phyloP scores from a whole-genome alignment of 2,113 vertebrate genomes.

The Chloroceryle aenea region DNA sequence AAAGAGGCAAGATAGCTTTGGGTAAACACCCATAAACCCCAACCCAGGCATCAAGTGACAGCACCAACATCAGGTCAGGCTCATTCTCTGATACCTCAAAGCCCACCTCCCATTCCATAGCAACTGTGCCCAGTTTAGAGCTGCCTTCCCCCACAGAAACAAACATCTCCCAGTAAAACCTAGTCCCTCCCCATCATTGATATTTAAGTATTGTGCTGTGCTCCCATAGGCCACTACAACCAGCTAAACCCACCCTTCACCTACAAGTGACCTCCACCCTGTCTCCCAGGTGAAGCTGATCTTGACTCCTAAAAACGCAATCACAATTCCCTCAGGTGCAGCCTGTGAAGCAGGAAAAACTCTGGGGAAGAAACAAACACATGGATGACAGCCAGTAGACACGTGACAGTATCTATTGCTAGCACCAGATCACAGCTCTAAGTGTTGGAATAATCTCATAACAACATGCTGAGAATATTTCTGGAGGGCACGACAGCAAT shows the following conservation, averaged over 20 bases:
- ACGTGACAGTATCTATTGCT: neutral
- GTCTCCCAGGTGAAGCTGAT: neutral
- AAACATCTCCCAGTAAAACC: neutral
- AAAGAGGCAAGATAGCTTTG: neutral
- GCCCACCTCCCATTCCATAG: neutral
- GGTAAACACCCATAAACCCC: neutral
- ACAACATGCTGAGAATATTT: neutral
- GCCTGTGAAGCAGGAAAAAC: neutral
- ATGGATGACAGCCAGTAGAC: neutral
- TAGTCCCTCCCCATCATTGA: rapidly evolving
- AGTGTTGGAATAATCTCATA: rapidly evolving
- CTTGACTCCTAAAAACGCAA: neutral
- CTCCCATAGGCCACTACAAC: neutral
- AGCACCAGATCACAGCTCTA: neutral
- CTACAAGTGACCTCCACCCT: neutral
- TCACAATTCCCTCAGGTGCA: neutral
- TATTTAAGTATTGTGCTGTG: neutral
- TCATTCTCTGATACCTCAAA: neutral
- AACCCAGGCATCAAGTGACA: neutral
- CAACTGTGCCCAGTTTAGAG: rapidly evolving
- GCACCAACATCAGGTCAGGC: neutral
- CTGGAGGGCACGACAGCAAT: neutral
- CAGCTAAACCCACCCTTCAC: neutral
- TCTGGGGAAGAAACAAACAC: neutral
- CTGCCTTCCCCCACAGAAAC: rapidly evolving